Percentiles rank a stretch among this genome's conserved stretches.
These are phyloP conservation scores for Poicephalus meyeri DNA, from an alignment of 2,113 vertebrate species.

Conservation along the genomic window DNA sequence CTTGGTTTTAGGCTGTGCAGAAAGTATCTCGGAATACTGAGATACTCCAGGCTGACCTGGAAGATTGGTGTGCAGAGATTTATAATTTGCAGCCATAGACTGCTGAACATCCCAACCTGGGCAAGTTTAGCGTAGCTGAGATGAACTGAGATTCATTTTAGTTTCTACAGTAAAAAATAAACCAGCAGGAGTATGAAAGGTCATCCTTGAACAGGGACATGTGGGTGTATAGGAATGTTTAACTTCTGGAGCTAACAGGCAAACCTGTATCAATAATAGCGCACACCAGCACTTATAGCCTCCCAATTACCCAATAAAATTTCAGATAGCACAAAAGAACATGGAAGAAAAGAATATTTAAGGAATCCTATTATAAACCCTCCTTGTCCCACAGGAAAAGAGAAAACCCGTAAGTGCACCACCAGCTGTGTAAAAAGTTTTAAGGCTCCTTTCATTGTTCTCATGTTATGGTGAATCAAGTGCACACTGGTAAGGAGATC, in stretches of 20 bases:
- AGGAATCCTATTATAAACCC: not conserved
- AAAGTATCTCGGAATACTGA: not conserved
- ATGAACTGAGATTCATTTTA: not conserved
- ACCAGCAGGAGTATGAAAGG: not conserved
- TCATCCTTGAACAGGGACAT: not conserved
- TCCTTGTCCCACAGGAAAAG: not conserved
- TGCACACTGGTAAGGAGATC: not conserved
- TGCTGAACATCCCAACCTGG: not conserved
- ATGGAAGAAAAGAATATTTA: not conserved
- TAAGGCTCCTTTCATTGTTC: not conserved
- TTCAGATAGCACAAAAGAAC: not conserved
- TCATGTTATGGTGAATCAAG: not conserved
- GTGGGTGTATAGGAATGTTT: not conserved
- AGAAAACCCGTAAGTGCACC: not conserved
- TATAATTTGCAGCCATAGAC: not conserved
- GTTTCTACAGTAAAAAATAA: not conserved
- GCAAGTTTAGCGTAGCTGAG: not conserved
- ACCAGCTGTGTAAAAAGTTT: not conserved
- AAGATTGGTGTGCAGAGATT: not conserved
- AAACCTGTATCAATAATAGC: not conserved
- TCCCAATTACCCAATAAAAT: not conserved
- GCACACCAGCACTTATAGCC: not conserved
- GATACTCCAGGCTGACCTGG: not conserved
- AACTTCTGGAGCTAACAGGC: not conserved
- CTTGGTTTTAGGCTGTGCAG: not conserved